Evolutionary conservation across 92 coral and sea anemone genomes (phyloP), one percentile per base, ranked within the genome.

Genomic region (Epizoanthus stellaris): DNA sequence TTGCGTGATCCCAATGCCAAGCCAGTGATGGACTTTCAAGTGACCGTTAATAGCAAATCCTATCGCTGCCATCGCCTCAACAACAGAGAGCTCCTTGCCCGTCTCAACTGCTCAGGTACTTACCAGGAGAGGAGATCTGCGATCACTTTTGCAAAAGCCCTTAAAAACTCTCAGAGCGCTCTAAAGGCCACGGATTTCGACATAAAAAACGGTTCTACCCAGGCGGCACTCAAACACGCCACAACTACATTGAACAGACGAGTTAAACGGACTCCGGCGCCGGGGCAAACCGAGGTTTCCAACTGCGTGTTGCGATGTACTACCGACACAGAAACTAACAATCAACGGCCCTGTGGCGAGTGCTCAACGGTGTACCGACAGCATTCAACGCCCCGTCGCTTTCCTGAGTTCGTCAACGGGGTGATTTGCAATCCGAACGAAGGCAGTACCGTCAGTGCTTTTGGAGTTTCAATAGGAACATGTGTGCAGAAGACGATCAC

Each of bases 81-180:
- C 57, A 17, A 63, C 23, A 20, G 5, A 0, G 83, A 79, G 83
- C 61, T 79, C 1, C 70, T 43, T 3, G 62, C 39, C 9, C 83
- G 83, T 13, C 67, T 63, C 49, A 79, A 79, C 43, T 79, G 83
- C 73, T 63, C 83, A 5, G 83, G 83, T 47, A 42, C 60, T 0
- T 64, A 79, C 15, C 57, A 43, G 19, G 83, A 63, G 11, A 62
- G 17, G 11, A 20, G 21, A n/a, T 79, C 83, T 42, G 56, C 83
- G 19, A 30, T 79, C 21, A 20, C 40, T 0, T 4, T 19, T 10
- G 3, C 15, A 13, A 63, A 42, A 14, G 83, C 83, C 11, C 9
- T 3, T 4, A 5, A 0, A 7, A 79, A 79, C 42, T 58, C 83
- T 20, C 2, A 1, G 30, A 1, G 15, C 0, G 52, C 60, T 64